phyloP scores from a whole-genome alignment of 2,113 vertebrate species.

The cattle (Bos taurus) region DNA sequence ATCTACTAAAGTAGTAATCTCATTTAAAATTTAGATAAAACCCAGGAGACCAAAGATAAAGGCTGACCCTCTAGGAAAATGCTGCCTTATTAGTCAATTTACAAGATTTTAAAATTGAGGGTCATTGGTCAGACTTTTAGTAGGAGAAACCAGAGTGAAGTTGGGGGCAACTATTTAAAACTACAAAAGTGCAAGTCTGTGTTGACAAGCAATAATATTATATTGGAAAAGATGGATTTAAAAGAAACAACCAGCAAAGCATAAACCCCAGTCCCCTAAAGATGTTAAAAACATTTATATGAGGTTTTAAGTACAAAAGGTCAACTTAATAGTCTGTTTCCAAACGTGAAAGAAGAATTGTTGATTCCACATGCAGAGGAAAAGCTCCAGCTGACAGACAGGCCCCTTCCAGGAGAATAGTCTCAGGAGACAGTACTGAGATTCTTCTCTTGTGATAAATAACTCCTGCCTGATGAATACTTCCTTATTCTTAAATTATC shows the following conservation, averaged over 20 bases:
- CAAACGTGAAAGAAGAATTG: not conserved
- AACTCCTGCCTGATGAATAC: not conserved
- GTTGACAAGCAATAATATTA: not conserved
- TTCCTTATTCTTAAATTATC: not conserved
- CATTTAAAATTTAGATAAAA: constrained; percentile 23
- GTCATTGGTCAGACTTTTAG: not conserved
- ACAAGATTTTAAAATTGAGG: not conserved
- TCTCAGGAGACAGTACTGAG: not conserved
- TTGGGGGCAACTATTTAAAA: not conserved
- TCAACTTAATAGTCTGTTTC: not conserved
- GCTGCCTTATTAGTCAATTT: not conserved
- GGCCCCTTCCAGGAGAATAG: not conserved
- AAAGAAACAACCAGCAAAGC: not conserved
- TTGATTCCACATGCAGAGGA: not conserved
- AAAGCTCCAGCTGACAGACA: not conserved
- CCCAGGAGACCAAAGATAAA: not conserved
- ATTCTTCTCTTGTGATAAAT: not conserved
- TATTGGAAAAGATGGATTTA: not conserved
- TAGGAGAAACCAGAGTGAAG: not conserved
- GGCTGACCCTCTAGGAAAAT: not conserved
- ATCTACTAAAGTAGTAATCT: not conserved
- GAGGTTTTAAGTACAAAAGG: not conserved
- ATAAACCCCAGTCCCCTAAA: not conserved
- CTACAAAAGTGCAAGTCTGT: not conserved
- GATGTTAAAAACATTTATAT: not conserved